Evolutionary conservation across 2,797 vertebrate genomes (phyloP), one percentile per base, ranked within the genome.

Genomic region (Oreochromis grahami): DNA sequence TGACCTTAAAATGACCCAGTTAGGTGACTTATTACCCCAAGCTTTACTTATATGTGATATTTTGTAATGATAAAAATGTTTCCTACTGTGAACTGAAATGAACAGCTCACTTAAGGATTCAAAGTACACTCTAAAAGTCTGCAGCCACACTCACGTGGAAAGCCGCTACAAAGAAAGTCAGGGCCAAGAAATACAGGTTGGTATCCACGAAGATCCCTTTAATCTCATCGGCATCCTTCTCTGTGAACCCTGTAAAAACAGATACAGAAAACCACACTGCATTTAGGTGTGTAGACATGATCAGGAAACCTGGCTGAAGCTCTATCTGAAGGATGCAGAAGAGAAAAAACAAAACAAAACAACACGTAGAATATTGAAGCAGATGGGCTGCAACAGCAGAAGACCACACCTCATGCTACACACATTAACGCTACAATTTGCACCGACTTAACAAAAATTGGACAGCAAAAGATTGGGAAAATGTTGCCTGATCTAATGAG

Each of bases 161-260:
- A 0, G 99, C 98, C 4, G 98, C 98, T 2, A 99, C 98, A 10
- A 99, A 98, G 95, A 99, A 99, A 4, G 98, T 99, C 87, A 99
- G 92, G 2, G 98, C 98, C 68, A 99, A 90, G 91, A 99, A 99
- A 90, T 99, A 99, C 81, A 99, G 92, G 91, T 99, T 99, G 78
- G 98, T 99, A 80, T 99, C 99, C 21, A 99, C 98, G 86, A 99
- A 99, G 90, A 99, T 99, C 29, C 98, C 98, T 93, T 99, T 99
- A 51, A 99, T 98, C 95, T 99, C 98, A 91, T 99, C 98, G 2
- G 98, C 97, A 14, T 99, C 98, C 82, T 99, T 99, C 94, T 99
- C 98, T 43, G 98, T 99, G 94, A 99, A 99, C 3, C 98, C 98
- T 99, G 86, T 3, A 79, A 80, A 77, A 86, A 41, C 2, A 55